Evolutionary conservation across 2,888 invertebrate species (phyloP).

Genomic region (Carterocephalus palaemon): DNA sequence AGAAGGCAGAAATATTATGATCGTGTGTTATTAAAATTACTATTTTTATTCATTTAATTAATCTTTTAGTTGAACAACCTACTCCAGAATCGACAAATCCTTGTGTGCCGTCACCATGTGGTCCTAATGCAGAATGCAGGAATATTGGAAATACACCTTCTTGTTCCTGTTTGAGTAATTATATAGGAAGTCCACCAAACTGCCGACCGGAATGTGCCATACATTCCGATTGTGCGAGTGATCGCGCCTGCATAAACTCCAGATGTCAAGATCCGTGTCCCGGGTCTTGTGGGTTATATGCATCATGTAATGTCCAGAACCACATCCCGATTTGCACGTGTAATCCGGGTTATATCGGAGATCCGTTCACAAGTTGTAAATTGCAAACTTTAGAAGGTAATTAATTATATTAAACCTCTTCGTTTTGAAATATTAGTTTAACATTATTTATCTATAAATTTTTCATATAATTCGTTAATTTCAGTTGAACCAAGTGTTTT

Average conservation of each 20-base stretch:
- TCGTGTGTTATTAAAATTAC: too few relatives aligned
- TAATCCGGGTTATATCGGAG: conserved; percentile 84
- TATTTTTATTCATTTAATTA: conserved; percentile 17
- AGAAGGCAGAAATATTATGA: too few relatives aligned
- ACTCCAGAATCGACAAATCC: conserved; percentile 62
- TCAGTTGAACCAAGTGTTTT: conserved; percentile 58
- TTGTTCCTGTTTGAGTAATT: conserved; percentile 82
- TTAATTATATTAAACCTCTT: too few relatives aligned
- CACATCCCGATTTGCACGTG: conserved; percentile 89
- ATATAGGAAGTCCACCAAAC: conserved; percentile 84
- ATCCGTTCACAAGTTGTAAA: conserved; percentile 83
- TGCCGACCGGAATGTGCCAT: conserved; percentile 84
- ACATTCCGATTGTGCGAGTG: conserved; percentile 86
- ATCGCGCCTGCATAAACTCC: conserved; percentile 86
- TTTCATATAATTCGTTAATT: conserved; percentile 18
- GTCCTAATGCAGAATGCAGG: conserved; percentile 82
- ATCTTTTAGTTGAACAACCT: conserved; percentile 51
- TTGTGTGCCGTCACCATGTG: conserved; percentile 82
- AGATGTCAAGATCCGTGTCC: conserved; percentile 89
- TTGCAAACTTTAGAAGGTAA: conserved; percentile 76
- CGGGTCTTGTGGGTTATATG: conserved; percentile 84
- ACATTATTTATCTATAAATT: neutral
- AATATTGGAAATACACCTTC: conserved; percentile 79
- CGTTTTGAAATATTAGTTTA: conserved; percentile 2
- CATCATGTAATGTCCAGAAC: conserved; percentile 82